Base-by-base conservation (phyloP, 2,113 vertebrate species). In the Romanogobio albipinnatus region DNA sequence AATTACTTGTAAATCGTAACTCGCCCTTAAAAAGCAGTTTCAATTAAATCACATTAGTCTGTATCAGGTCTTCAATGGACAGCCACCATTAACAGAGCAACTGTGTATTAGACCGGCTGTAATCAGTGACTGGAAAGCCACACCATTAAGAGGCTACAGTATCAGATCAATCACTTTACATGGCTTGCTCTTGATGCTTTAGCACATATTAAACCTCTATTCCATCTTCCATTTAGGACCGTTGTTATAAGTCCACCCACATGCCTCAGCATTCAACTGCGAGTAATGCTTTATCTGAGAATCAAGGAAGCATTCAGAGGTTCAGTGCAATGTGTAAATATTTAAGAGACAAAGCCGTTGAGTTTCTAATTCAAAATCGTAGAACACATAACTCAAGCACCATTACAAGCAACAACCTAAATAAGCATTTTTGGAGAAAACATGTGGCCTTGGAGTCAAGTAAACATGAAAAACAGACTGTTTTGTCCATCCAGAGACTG, bases 111-210 rank as follows among this genome's bases (percentile, higher is more conserved):
- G 33, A 71, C 66, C 29, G 4, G n/a, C 9, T 15, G 7, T 24
- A 82, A 58, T 82, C 66, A 6, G 33, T 43, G 64, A 71, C 19
- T 71, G 80, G 62, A 82, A 81, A 71, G 49, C 22, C 29, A 71
- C 7, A 17, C 22, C 49, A 82, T 82, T 56, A 82, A 56, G 47
- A 22, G 45, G 26, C 36, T 78, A 59, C 22, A 13, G 47, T 39
- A 70, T 70, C 26, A 39, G 43, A 71, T 82, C 80, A 71, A 71
- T 82, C 80, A 71, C 47, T 71, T 68, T 56, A 56, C 64, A 71
- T 71, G 64, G 29, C 49, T 71, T 53, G 17, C 26, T 82, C 29
- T 53, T 71, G 8, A 71, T 82, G 49, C 61, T 70, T 66, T 4
- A 22, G 1, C 64, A 82, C 26, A 36, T 29, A 1, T 22, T 68